phyloP scores from a whole-genome alignment of 2,888 invertebrate genomes.

The Leucania comma region DNA sequence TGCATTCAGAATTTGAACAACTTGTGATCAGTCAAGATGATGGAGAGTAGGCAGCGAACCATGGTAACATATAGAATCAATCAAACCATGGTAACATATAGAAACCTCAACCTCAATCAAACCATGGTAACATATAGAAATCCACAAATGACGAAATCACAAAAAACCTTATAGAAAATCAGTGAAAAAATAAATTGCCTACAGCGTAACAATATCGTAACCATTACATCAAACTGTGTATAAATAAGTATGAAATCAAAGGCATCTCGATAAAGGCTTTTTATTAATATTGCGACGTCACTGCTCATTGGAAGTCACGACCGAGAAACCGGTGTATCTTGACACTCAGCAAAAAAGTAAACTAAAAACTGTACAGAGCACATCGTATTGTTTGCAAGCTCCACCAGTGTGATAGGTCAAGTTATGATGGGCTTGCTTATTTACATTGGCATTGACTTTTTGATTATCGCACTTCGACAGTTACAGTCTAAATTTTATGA shows the following conservation, averaged over 20 bases:
- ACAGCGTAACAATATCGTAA: constrained; percentile 26
- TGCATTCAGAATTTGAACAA: neutral
- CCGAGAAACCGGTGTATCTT: constrained; percentile 10
- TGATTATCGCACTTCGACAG: constrained; percentile 10
- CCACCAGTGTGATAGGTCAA: neutral
- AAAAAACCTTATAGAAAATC: neutral
- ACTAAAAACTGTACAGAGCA: neutral
- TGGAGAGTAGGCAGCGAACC: no score
- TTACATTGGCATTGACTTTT: constrained; percentile 21
- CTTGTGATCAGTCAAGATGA: neutral
- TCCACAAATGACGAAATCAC: no score
- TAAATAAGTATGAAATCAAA: constrained; percentile 50
- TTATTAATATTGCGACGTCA: constrained; percentile 20
- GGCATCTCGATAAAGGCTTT: constrained; percentile 17
- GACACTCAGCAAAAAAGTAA: neutral
- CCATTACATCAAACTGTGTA: constrained; percentile 21
- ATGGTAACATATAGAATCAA: neutral
- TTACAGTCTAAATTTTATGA: constrained; percentile 9
- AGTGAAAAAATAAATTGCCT: constrained; percentile 3
- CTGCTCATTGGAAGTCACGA: constrained; percentile 50
- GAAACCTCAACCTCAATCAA: neutral
- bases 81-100: neutral
- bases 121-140: neutral
- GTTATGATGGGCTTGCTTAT: neutral
- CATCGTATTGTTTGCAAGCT: neutral